Evolutionary conservation across 1,140 invertebrate genomes (phyloP).

Genomic region (Hylaeus anthracinus): DNA sequence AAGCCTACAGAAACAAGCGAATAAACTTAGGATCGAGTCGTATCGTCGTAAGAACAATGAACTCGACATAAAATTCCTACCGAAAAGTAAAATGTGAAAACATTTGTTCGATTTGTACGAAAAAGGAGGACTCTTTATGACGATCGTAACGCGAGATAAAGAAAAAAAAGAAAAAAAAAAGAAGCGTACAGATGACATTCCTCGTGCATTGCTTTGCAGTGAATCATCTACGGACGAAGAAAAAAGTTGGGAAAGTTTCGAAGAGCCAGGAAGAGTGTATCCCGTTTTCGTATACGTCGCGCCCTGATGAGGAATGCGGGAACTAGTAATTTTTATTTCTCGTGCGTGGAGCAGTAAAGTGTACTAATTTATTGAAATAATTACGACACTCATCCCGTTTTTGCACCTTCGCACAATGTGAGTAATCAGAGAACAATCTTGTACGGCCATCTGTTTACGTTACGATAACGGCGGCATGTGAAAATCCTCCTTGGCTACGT

Average conservation of each 20-base stretch:
- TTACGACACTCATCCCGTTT: constrained; percentile 68
- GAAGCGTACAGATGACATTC: background rate
- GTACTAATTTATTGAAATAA: constrained; percentile 78
- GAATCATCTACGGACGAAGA: constrained; percentile 29
- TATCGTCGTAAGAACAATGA: background rate
- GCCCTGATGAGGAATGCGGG: constrained; percentile 76
- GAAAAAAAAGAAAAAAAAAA: constrained; percentile 3
- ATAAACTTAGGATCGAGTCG: background rate
- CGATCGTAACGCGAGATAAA: background rate
- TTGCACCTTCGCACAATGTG: constrained; percentile 69
- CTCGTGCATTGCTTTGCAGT: constrained; percentile 16
- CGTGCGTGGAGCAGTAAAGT: constrained; percentile 75
- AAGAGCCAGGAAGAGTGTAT: constrained; percentile 52
- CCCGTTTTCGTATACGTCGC: constrained; percentile 60
- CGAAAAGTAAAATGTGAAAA: constrained; percentile 7
- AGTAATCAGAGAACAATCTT: constrained; percentile 61
- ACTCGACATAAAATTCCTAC: constrained; percentile 18
- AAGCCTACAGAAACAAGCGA: background rate
- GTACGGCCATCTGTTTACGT: background rate
- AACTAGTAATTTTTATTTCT: constrained; percentile 78
- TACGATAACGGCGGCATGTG: background rate
- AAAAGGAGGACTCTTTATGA: constrained; percentile 50
- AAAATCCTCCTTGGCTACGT: constrained; percentile 14
- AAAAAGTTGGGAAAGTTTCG: constrained; percentile 42
- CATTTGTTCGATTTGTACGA: constrained; percentile 50